phyloP scores from a whole-genome alignment of 2,797 vertebrate species.

The Clarias fuscus region DNA sequence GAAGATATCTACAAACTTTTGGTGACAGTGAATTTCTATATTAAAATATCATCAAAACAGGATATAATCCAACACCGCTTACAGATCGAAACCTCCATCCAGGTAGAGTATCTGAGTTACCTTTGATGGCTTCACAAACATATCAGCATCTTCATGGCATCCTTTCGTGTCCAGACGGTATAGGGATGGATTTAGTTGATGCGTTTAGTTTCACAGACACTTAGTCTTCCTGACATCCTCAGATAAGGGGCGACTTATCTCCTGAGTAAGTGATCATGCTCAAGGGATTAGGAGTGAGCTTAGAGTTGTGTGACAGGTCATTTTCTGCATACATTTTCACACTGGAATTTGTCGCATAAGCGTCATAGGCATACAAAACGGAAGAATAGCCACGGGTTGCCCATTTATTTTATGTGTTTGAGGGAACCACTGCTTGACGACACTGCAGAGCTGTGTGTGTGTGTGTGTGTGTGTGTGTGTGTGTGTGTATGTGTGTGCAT shows the following conservation, averaged over 20 bases:
- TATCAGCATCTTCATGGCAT: slow-evolving; percentile 8
- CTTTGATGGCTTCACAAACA: background rate
- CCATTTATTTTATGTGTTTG: slow-evolving; percentile 11
- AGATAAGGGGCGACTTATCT: slow-evolving; percentile 13
- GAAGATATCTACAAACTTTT: background rate
- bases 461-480: slow-evolving; percentile 21
- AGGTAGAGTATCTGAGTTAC: background rate
- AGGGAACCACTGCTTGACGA: slow-evolving; percentile 28
- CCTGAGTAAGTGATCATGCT: slow-evolving; percentile 15
- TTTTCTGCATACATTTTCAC: background rate
- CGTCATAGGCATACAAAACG: background rate
- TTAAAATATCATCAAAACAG: background rate
- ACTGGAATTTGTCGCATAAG: slow-evolving; percentile 12
- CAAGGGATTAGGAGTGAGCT: background rate
- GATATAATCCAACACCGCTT: background rate
- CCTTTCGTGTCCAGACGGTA: background rate
- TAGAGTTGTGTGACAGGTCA: background rate
- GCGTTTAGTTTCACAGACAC: background rate
- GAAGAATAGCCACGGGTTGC: slow-evolving; percentile 7
- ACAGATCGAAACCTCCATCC: background rate
- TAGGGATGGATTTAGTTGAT: slow-evolving; percentile 26
- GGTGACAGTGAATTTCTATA: background rate
- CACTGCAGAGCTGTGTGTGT: slow-evolving; percentile 43
- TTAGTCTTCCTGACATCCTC: slow-evolving; percentile 16
- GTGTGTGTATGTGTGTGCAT: slow-evolving; percentile 21